phyloP scores from a whole-genome alignment of 2,113 vertebrate genomes.

The Xenotilapia flavipinnis region DNA sequence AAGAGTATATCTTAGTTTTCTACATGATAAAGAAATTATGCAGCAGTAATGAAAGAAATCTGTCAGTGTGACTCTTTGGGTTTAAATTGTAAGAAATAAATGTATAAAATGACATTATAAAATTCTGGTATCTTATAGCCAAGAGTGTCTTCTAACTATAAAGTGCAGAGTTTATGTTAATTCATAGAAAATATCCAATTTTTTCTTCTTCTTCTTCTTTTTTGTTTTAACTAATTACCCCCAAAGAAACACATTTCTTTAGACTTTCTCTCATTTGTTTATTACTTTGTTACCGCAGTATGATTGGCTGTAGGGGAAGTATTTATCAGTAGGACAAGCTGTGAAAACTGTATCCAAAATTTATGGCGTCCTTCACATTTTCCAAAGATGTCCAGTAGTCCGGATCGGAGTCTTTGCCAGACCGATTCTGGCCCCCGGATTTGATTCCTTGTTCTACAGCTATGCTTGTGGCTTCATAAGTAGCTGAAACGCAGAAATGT shows the following conservation, averaged over 20 bases:
- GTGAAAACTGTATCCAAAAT: neutral
- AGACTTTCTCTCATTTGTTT: neutral
- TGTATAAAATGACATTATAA: neutral
- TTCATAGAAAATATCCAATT: rapidly evolving
- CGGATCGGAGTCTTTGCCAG: neutral
- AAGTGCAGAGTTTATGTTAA: neutral
- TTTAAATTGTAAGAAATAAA: neutral
- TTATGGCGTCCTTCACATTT: neutral
- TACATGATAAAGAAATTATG: neutral
- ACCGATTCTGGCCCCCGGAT: rapidly evolving
- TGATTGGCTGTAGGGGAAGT: neutral
- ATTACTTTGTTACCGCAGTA: neutral
- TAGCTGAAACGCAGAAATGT: neutral
- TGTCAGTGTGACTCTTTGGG: neutral
- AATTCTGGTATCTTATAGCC: neutral
- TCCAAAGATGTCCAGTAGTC: neutral
- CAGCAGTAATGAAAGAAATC: neutral
- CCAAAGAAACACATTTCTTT: neutral
- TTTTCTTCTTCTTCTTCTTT: neutral
- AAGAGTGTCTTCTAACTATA: neutral
- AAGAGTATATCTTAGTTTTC: neutral
- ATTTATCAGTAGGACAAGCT: neutral
- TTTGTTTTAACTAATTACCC: neutral
- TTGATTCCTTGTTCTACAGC: neutral
- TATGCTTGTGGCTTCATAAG: neutral